Base-by-base conservation (phyloP, 1,140 invertebrate genomes). In the Paraescarpia echinospica region DNA sequence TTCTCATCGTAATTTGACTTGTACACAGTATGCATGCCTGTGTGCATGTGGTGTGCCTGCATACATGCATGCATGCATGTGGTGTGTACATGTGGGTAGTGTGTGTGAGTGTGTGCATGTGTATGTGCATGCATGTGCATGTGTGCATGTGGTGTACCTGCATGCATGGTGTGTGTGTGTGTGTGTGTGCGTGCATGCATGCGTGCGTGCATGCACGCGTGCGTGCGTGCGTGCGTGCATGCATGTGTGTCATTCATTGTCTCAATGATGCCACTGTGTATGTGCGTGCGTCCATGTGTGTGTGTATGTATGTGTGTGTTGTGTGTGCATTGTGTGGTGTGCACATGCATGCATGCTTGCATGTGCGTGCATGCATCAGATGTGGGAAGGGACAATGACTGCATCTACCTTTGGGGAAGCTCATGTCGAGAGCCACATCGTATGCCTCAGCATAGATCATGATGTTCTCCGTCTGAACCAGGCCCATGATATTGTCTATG, bases 401-500 rank as follows among this genome's bases (percentile, higher is more conserved):
- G 22, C 14, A 33, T 90, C 91, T 93, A 94, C 95, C 96, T 95
- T 96, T 96, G n/a, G 96, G 96, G 93, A 96, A 96, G 89, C 95
- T 96, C 94, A 96, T 96, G 92, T 96, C 96, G 5, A 96, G 93
- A 88, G 95, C 96, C 34, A 96, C 95, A 94, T 96, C 96, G 94
- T 96, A 96, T 34, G 96, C 96, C 93, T 96, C 96, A 89, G 95
- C 96, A 92, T 95, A 93, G 27, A 95, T 94, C 92, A 95, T 94
- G 92, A 96, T 95, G 51, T 94, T 94, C 93, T 96, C 95, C 91
- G 94, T 95, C 91, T 94, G 93, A 27, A 95, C 94, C 34, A 95
- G 93, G 91, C 95, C 95, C 93, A 95, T 94, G 88, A 95, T 95
- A 93, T 95, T 95, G n/a, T 95, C 95, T 34, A 94, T 94, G 94